Conservation (phyloP, 2,888 invertebrate species). For the Thereva unica region DNA sequence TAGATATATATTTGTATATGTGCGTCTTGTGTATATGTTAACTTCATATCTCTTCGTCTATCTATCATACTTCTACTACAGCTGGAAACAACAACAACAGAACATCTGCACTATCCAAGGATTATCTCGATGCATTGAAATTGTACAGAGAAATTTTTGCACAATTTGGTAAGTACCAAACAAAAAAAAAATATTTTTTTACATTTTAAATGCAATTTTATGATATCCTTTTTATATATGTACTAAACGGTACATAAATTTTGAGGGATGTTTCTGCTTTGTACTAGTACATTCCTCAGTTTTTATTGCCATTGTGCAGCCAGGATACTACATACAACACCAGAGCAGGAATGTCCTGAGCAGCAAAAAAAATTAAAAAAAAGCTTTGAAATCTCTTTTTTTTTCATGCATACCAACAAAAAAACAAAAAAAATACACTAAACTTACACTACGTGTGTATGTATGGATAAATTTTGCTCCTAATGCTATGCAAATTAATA, state of each 20-base stretch:
- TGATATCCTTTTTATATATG: too few species aligned
- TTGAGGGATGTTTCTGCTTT: too few species aligned
- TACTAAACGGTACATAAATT: too few species aligned
- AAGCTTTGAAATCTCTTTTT: constrained; percentile 26
- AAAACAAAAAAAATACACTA: background rate
- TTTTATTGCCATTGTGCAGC: too few species aligned
- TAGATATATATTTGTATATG: too few species aligned
- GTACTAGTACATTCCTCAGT: too few species aligned
- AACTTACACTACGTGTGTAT: too few species aligned
- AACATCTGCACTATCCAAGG: background rate
- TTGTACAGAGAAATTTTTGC: background rate
- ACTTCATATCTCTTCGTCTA: too few species aligned
- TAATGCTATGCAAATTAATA: constrained; percentile 27
- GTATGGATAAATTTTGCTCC: background rate
- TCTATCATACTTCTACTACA: background rate
- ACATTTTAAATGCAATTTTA: too few species aligned
- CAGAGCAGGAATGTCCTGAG: too few species aligned
- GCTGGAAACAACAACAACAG: background rate
- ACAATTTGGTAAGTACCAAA: constrained; percentile 6
- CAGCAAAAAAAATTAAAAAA: constrained; percentile 3
- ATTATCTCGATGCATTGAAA: background rate
- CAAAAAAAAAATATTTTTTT: background rate
- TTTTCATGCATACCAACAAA: constrained; percentile 14
- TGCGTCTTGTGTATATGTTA: too few species aligned
- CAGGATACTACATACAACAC: too few species aligned